Evolutionary conservation across 2,113 vertebrate species (phyloP), one percentile per base, ranked within the genome.

Genomic region (Nothocercus julius): DNA sequence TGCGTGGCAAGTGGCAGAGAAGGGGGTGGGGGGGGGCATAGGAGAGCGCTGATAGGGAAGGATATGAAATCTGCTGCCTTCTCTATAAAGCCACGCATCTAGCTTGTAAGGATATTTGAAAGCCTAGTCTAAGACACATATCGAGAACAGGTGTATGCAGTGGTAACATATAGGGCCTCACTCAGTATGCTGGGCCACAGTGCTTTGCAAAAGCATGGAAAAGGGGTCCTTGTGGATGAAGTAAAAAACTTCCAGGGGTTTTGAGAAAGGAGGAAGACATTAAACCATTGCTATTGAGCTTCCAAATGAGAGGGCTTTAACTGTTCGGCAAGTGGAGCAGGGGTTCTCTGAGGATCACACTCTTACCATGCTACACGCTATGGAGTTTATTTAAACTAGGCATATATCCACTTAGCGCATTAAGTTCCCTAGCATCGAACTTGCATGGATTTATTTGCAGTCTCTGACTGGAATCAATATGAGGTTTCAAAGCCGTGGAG

Each of bases 401-500:
- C 18, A 22, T 72, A 19, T 54, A 38, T 36, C 54, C 53, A 36
- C 58, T 73, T 51, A 32, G 16, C 32, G 21, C 58, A 20, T 66
- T 44, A 45, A 84, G 22, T 86, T 92, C 59, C 38, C 47, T 30
- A 36, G 69, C 49, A 42, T 85, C 42, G 63, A n/a, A 38, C 44
- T 73, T 64, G 19, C 42, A 8, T 13, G 74, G 68, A 70, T 84
- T 84, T 95, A 84, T 89, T 91, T 93, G 68, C 82, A 74, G 63
- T 59, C 63, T 85, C 76, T 69, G 76, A 93, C 92, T 73, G 66
- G 87, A 95, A 85, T 62, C 68, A 76, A 73, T 79, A 77, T 3
- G 13, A 87, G 67, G 64, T 92, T 96, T 95, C 89, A 90, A 75
- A 89, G 67, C 69, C 45, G 75, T 81, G 28, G 47, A 89, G 76